A percentile compares a stretch with the other conserved stretches of the same genome.
Evolutionary conservation across 1,140 invertebrate genomes (phyloP).

Genomic region (Drosophila teissieri): DNA sequence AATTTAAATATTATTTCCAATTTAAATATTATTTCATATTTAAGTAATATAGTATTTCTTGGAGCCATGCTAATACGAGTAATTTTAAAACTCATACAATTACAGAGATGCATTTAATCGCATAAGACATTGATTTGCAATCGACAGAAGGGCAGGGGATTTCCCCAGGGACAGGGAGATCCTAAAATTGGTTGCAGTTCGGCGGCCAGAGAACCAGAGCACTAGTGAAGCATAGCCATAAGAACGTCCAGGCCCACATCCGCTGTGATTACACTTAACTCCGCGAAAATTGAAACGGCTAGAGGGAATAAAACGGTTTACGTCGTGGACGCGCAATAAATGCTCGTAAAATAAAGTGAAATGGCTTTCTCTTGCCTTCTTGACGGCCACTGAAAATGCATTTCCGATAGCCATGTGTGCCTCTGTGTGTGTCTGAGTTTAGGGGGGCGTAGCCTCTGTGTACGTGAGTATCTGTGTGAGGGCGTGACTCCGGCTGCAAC

Average conservation of each 20-base stretch:
- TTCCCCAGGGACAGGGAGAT: neutral
- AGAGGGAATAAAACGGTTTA: constrained; percentile 53
- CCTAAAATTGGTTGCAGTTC: neutral
- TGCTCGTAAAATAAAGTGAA: constrained; percentile 78
- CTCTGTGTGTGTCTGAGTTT: constrained; percentile 12
- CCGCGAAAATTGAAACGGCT: constrained; percentile 68
- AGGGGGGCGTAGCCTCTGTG: constrained; percentile 12
- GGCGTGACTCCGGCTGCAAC: constrained; percentile 61
- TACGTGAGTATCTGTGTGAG: constrained; percentile 18
- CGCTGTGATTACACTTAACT: constrained; percentile 59
- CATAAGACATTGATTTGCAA: neutral
- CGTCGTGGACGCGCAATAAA: constrained; percentile 55
- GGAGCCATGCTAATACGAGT: too few species aligned
- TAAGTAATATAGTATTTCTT: too few species aligned
- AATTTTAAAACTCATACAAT: too few species aligned
- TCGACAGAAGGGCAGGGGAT: neutral
- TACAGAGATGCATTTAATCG: neutral
- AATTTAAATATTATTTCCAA: too few species aligned
- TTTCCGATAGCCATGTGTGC: constrained; percentile 54
- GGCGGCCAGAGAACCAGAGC: neutral
- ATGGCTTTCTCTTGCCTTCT: constrained; percentile 80
- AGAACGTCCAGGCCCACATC: constrained; percentile 23
- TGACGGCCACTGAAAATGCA: constrained; percentile 79
- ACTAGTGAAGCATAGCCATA: neutral
- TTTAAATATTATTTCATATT: too few species aligned